Percentiles rank a stretch among this genome's conserved stretches.
Conservation (phyloP, 1,140 invertebrate genomes). For the Drosophila serrata region DNA sequence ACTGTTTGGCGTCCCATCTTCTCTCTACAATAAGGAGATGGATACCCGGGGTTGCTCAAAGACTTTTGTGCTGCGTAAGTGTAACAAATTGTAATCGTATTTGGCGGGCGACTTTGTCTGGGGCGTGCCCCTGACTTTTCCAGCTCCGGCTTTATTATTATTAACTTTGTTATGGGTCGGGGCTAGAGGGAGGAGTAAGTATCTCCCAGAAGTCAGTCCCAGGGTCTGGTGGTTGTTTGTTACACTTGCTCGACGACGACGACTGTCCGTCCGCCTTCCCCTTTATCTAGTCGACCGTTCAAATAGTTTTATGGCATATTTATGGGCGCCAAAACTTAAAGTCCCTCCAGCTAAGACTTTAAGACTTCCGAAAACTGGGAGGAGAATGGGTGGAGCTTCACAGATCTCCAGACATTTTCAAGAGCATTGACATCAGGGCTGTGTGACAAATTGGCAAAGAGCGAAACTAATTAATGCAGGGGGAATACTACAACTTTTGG, state of each 20-base stretch:
- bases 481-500: slow-evolving; percentile 30
- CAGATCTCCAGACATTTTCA: slow-evolving; percentile 8
- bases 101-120: slow-evolving; percentile 68
- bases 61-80: slow-evolving; percentile 78
- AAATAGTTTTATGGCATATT: slow-evolving; percentile 83
- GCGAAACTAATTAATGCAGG: slow-evolving; percentile 75
- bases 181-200: slow-evolving; percentile 4
- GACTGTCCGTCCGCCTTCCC: slow-evolving; percentile 76
- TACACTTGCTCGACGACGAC: slow-evolving; percentile 72
- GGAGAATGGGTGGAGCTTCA: slow-evolving; percentile 4
- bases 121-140: slow-evolving; percentile 28
- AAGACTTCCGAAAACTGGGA: slow-evolving; percentile 47
- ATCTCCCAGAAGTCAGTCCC: slow-evolving; percentile 55
- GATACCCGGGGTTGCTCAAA: slow-evolving; percentile 39
- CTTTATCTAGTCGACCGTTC: slow-evolving; percentile 73
- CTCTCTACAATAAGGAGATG: slow-evolving; percentile 22
- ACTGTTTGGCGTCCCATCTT: slow-evolving; percentile 63
- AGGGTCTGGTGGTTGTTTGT: slow-evolving; percentile 37
- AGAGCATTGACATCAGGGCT: slow-evolving; percentile 56
- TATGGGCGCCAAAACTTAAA: slow-evolving; percentile 81
- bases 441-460: slow-evolving; percentile 71
- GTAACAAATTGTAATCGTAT: slow-evolving; percentile 83
- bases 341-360: slow-evolving; percentile 76
- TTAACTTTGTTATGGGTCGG: slow-evolving; percentile 78
- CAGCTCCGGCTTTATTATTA: slow-evolving; percentile 71